These are phyloP conservation scores for Gerosis bhagava DNA, from an alignment of 2,888 invertebrate species.

Conservation along the genomic window DNA sequence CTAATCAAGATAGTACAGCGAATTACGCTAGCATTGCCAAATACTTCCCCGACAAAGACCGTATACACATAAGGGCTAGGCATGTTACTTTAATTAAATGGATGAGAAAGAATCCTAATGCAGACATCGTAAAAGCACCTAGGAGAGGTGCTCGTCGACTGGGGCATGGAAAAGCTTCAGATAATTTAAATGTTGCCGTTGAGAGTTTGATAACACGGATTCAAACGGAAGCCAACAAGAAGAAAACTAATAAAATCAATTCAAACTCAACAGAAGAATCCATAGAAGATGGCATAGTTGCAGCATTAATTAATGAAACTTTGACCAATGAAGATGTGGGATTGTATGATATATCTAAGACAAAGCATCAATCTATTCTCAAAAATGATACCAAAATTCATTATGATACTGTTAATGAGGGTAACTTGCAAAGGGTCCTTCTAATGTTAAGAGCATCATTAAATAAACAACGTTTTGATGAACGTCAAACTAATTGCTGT, in stretches of 20 bases:
- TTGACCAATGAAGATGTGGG: slow-evolving; percentile 36
- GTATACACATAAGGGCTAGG: slow-evolving; percentile 83
- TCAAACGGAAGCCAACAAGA: slow-evolving; percentile 46
- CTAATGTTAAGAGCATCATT: slow-evolving; percentile 52
- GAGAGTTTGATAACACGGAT: slow-evolving; percentile 59
- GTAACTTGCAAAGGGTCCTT: slow-evolving; percentile 50
- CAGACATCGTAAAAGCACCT: slow-evolving; percentile 56
- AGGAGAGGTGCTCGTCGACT: slow-evolving; percentile 58
- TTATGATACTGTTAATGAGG: slow-evolving; percentile 39
- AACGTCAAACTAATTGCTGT: slow-evolving; percentile 37
- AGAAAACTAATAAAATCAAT: slow-evolving; percentile 44
- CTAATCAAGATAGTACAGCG: slow-evolving; percentile 57
- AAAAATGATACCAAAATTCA: slow-evolving; percentile 26
- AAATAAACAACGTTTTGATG: slow-evolving; percentile 44
- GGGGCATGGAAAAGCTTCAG: slow-evolving; percentile 47
- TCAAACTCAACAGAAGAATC: slow-evolving; percentile 45
- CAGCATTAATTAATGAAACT: slow-evolving; percentile 47
- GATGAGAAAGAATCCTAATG: slow-evolving; percentile 70
- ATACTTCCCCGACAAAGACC: slow-evolving; percentile 76
- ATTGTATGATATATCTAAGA: not conserved
- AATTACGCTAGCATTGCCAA: slow-evolving; percentile 71
- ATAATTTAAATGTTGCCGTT: slow-evolving; percentile 57
- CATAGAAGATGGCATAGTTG: slow-evolving; percentile 58
- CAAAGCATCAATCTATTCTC: slow-evolving; percentile 9
- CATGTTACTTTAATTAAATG: slow-evolving; percentile 77